These are phyloP conservation scores for Monopis laevigella DNA, from an alignment of 2,888 invertebrate genomes.

Conservation along the genomic window DNA sequence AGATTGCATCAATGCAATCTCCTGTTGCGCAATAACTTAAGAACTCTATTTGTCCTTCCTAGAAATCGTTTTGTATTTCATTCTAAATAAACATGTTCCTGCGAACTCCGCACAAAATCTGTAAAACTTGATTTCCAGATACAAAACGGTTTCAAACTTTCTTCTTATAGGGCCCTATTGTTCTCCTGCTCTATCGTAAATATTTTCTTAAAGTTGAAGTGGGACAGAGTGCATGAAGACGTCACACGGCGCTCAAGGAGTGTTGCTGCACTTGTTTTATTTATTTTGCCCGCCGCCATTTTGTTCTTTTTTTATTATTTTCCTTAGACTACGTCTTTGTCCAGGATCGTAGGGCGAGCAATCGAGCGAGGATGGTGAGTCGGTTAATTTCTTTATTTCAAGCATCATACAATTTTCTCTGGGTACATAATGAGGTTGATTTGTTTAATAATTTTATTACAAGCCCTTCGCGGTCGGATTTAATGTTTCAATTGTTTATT, in stretches of 20 bases:
- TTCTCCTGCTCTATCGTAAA: conserved; percentile 30
- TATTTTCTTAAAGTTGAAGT: conserved; percentile 33
- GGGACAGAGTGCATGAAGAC: conserved; percentile 59
- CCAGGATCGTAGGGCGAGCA: conserved; percentile 45
- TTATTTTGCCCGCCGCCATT: conserved; percentile 51
- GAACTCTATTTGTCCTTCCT: no score
- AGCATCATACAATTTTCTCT: conserved; percentile 63
- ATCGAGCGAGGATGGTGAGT: conserved; percentile 47
- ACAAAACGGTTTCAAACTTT: conserved; percentile 53
- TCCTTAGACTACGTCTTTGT: conserved; percentile 61
- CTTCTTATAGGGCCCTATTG: conserved; percentile 45
- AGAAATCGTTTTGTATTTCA: conserved; percentile 2
- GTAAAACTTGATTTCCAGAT: conserved; percentile 60
- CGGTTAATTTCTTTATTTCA: conserved; percentile 66
- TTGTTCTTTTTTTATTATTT: conserved; percentile 41
- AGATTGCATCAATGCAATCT: no score
- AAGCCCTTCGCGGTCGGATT: conserved; percentile 19
- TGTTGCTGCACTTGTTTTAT: conserved; percentile 64
- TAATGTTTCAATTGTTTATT: conserved; percentile 11
- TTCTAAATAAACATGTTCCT: conserved; percentile 10
- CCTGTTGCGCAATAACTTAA: no score
- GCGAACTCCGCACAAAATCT: conserved; percentile 49
- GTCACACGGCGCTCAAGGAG: conserved; percentile 60
- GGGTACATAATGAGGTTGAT: conserved; percentile 60
- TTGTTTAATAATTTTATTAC: conserved; percentile 68